These are phyloP conservation scores for Malurus elegans DNA, from an alignment of 2,113 vertebrate species.

Conservation along the genomic window DNA sequence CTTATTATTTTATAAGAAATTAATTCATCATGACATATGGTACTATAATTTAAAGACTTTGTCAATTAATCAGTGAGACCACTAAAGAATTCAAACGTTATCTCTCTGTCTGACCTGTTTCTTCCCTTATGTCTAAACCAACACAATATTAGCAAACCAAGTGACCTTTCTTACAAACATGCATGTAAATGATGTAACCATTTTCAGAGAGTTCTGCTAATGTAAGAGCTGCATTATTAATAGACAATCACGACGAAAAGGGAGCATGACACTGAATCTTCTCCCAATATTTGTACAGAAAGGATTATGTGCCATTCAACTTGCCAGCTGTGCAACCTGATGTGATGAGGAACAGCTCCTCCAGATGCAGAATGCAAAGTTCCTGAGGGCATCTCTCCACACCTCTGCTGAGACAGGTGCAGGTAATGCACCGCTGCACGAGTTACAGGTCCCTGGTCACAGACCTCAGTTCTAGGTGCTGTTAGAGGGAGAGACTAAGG, in stretches of 20 bases:
- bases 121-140: background rate
- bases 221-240: background rate
- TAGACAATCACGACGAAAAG: background rate
- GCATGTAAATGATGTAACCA: background rate
- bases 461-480: background rate
- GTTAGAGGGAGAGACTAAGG: background rate
- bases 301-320: background rate
- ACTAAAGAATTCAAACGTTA: background rate
- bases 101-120: background rate
- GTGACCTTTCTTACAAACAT: background rate
- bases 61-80: background rate
- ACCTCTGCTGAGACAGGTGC: background rate
- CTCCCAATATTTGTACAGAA: background rate
- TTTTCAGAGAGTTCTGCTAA: background rate
- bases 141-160: background rate
- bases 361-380: background rate
- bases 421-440: fast-evolving
- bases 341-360: background rate
- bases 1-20: background rate
- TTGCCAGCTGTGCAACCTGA: background rate
- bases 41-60: background rate
- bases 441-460: background rate
- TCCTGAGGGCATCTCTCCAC: background rate
- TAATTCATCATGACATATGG: background rate
- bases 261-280: background rate